These are phyloP conservation scores for Mormyrus iriodes DNA, from an alignment of 2,113 vertebrate species.

Conservation along the genomic window DNA sequence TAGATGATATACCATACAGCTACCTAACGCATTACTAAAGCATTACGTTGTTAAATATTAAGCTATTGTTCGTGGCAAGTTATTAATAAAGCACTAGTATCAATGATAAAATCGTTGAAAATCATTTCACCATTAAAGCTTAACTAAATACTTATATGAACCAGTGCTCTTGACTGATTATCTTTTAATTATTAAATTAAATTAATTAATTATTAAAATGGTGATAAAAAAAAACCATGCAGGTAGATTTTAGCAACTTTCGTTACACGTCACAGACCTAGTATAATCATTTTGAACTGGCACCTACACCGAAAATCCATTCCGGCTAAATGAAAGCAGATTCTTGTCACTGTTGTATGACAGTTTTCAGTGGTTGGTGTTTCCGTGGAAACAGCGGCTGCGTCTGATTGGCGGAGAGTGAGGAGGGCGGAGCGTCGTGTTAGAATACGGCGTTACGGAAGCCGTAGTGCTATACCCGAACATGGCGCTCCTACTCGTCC, in stretches of 20 bases:
- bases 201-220: too few relatives aligned
- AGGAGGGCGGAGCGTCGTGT: neutral
- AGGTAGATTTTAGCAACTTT: neutral
- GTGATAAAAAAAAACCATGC: neutral
- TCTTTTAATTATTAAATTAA: neutral
- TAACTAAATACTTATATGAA: neutral
- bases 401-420: neutral
- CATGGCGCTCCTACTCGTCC: conserved; percentile 39
- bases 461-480: neutral
- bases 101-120: neutral
- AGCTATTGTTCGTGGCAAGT: neutral
- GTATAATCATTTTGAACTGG: neutral
- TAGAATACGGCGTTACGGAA: neutral
- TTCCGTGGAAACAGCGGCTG: neutral
- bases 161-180: neutral
- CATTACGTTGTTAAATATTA: neutral
- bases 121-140: neutral
- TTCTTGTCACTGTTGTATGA: neutral
- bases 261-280: neutral
- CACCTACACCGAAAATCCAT: neutral
- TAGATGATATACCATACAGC: neutral
- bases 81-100: neutral
- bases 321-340: neutral
- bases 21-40: neutral
- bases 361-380: neutral